These are phyloP conservation scores for Leptocoma aspasia DNA, from an alignment of 2,113 vertebrate species.

Conservation along the genomic window DNA sequence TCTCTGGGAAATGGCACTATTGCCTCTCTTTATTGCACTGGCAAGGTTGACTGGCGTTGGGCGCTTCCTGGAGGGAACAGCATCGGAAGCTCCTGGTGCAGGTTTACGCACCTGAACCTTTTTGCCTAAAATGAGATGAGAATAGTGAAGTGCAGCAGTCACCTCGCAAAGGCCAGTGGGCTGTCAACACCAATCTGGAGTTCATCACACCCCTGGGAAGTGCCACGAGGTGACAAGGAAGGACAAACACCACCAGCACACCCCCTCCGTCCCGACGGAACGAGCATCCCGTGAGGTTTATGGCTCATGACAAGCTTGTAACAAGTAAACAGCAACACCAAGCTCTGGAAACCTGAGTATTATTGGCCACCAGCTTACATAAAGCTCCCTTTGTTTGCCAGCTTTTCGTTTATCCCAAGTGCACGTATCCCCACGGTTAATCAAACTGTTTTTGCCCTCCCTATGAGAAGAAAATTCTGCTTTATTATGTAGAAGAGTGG, in stretches of 20 bases:
- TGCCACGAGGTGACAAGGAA: neutral
- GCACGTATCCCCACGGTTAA: neutral
- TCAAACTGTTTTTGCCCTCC: neutral
- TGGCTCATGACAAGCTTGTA: neutral
- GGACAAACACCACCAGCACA: neutral
- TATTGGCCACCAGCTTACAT: neutral
- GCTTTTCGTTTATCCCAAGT: constrained; percentile 10
- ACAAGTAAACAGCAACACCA: neutral
- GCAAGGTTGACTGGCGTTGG: constrained; percentile 90
- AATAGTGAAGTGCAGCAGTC: neutral
- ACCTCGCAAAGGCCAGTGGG: neutral
- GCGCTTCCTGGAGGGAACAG: constrained; percentile 85
- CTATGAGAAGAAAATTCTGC: constrained; percentile 8
- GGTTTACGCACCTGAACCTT: constrained; percentile 93
- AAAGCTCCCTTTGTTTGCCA: constrained; percentile 11
- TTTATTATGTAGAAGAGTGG: constrained; percentile 8
- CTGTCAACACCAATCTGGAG: rapidly evolving
- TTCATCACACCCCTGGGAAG: rapidly evolving
- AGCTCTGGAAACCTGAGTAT: constrained; percentile 1
- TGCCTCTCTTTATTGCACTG: constrained; percentile 81
- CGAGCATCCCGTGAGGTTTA: neutral
- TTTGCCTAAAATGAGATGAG: constrained; percentile 78
- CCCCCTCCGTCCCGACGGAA: neutral
- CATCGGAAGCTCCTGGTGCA: constrained; percentile 79
- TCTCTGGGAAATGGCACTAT: constrained; percentile 72